These are phyloP conservation scores for Phrynocephalus forsythii DNA, from an alignment of 2,797 vertebrate genomes.

Conservation along the genomic window DNA sequence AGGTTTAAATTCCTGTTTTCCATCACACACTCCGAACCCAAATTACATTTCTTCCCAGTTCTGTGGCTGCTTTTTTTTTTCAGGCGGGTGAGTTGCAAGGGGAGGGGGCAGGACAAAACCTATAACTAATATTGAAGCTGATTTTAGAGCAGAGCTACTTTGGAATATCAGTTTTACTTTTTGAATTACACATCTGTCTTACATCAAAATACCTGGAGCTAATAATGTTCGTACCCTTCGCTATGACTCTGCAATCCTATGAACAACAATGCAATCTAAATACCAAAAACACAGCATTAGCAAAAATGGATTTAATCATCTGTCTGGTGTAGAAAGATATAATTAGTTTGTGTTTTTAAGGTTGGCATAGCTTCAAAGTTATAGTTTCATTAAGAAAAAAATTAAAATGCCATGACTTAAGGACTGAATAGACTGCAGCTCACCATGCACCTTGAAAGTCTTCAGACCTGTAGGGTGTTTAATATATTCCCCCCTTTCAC, in stretches of 20 bases:
- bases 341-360: conserved; percentile 22
- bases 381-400: background rate
- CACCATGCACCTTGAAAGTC: conserved; percentile 32
- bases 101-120: background rate
- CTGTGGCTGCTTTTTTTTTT: background rate
- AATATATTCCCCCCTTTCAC: conserved; percentile 68
- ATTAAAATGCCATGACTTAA: background rate
- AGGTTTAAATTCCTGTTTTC: background rate
- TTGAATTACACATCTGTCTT: conserved; percentile 24
- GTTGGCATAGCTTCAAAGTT: conserved; percentile 1
- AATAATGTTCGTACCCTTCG: background rate
- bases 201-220: conserved; percentile 6
- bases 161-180: background rate
- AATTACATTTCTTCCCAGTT: background rate
- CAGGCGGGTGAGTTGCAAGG: no score
- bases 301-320: background rate
- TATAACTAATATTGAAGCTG: background rate
- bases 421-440: background rate
- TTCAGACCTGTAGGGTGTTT: conserved; percentile 61
- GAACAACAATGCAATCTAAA: conserved; percentile 4
- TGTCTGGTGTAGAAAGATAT: background rate
- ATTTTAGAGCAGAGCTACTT: background rate
- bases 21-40: background rate
- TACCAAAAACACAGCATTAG: conserved; percentile 14
- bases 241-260: background rate